Conservation (phyloP, 2,113 vertebrate species). For the Alligator mississippiensis region DNA sequence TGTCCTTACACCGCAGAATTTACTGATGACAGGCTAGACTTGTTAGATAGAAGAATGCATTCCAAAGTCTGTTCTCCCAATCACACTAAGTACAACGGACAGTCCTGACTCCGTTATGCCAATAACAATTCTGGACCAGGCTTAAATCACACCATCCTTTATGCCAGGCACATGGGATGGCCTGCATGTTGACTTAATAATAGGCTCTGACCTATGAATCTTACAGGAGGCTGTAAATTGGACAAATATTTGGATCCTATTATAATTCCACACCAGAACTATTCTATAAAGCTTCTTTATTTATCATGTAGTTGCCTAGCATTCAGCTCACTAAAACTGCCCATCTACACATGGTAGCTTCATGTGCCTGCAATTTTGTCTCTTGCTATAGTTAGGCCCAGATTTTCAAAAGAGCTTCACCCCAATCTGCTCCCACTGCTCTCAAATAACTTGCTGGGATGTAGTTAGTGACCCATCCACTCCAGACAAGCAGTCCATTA, state of each 20-base stretch:
- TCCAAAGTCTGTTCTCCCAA: slow-evolving; percentile 41
- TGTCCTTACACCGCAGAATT: slow-evolving; percentile 71
- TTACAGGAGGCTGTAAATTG: fast-evolving
- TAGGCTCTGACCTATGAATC: fast-evolving
- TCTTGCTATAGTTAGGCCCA: fast-evolving
- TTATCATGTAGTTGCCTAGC: no score
- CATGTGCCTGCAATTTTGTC: not conserved
- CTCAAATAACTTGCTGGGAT: fast-evolving
- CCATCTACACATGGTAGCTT: not conserved
- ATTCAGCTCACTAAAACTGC: fast-evolving
- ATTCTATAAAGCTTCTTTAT: not conserved
- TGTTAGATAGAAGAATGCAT: slow-evolving; percentile 48
- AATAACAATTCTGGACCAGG: fast-evolving
- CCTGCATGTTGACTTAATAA: not conserved
- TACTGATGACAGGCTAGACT: slow-evolving; percentile 68
- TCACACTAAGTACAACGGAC: slow-evolving; percentile 20
- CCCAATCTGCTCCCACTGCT: not conserved
- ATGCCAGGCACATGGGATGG: not conserved
- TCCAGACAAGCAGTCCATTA: not conserved
- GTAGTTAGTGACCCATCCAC: fast-evolving
- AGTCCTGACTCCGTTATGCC: not conserved
- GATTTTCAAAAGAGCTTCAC: fast-evolving
- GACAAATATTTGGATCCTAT: fast-evolving
- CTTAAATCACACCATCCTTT: not conserved
- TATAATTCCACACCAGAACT: fast-evolving